These are phyloP conservation scores for Iphiclides podalirius DNA, from an alignment of 2,888 invertebrate genomes.

Conservation along the genomic window DNA sequence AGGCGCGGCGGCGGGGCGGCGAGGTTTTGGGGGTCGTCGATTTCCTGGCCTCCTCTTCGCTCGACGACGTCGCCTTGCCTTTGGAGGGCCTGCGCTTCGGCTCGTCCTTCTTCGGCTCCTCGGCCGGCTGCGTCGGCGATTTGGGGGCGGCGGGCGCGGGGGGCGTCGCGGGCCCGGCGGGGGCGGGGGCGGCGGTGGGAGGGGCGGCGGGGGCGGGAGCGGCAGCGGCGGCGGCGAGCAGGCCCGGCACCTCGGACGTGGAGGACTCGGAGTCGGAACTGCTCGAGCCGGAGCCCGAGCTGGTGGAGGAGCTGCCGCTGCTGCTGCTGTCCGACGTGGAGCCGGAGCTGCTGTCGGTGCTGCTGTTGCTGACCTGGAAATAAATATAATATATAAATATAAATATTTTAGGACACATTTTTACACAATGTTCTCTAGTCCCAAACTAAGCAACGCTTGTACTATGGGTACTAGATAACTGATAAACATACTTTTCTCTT, in stretches of 20 bases:
- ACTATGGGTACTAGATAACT: too few relatives aligned
- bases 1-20: slow-evolving; percentile 73
- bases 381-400: neutral
- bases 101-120: slow-evolving; percentile 59
- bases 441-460: too few relatives aligned
- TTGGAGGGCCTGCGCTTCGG: slow-evolving; percentile 60
- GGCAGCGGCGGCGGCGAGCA: slow-evolving; percentile 34
- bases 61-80: slow-evolving; percentile 79
- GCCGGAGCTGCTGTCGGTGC: slow-evolving; percentile 83
- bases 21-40: slow-evolving; percentile 53
- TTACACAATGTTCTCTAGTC: too few relatives aligned
- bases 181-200: neutral
- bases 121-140: slow-evolving; percentile 57
- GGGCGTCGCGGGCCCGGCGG: neutral
- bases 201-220: neutral
- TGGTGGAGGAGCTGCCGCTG: slow-evolving; percentile 84
- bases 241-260: slow-evolving; percentile 61
- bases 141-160: slow-evolving; percentile 47
- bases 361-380: slow-evolving; percentile 72
- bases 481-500: too few relatives aligned
- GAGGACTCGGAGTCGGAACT: slow-evolving; percentile 87
- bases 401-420: too few relatives aligned
- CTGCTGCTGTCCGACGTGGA: slow-evolving; percentile 85
- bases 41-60: slow-evolving; percentile 81
- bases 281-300: slow-evolving; percentile 84